These are phyloP conservation scores for Campoletis sonorensis DNA, from an alignment of 1,140 invertebrate genomes.

Conservation along the genomic window DNA sequence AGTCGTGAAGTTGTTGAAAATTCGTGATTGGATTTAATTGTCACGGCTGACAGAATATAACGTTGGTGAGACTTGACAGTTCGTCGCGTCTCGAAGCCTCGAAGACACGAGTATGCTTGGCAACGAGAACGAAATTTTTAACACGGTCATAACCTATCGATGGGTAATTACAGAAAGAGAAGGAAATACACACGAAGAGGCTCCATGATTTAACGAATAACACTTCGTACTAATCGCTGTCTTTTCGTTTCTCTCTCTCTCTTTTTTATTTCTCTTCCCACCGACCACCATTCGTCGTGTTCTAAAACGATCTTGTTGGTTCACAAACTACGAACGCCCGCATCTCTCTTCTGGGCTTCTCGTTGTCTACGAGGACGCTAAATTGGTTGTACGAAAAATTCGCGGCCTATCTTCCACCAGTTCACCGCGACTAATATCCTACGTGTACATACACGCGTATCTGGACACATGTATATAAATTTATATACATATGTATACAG, in stretches of 20 bases:
- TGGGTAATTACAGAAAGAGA: neutral
- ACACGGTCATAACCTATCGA: constrained; percentile 36
- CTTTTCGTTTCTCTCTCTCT: neutral
- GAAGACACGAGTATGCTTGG: constrained; percentile 18
- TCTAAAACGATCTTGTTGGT: constrained; percentile 3
- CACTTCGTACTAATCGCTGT: neutral
- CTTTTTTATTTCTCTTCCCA: neutral
- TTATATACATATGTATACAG: too few relatives aligned
- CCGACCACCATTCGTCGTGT: neutral
- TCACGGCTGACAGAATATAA: neutral
- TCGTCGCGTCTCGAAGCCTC: constrained; percentile 24
- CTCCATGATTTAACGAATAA: neutral
- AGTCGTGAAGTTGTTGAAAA: too few relatives aligned
- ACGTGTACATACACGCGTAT: neutral
- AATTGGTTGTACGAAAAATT: constrained; percentile 22
- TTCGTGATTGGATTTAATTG: neutral
- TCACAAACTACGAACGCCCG: constrained; percentile 19
- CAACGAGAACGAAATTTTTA: neutral
- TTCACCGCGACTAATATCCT: neutral
- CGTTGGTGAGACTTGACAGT: constrained; percentile 9
- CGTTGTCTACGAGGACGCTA: constrained; percentile 13
- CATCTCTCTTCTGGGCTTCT: constrained; percentile 11
- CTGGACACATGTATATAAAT: too few relatives aligned
- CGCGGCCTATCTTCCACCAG: constrained; percentile 12
- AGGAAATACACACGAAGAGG: constrained; percentile 17